Conservation (phyloP, 2,113 vertebrate genomes). For the Pseudorasbora parva region DNA sequence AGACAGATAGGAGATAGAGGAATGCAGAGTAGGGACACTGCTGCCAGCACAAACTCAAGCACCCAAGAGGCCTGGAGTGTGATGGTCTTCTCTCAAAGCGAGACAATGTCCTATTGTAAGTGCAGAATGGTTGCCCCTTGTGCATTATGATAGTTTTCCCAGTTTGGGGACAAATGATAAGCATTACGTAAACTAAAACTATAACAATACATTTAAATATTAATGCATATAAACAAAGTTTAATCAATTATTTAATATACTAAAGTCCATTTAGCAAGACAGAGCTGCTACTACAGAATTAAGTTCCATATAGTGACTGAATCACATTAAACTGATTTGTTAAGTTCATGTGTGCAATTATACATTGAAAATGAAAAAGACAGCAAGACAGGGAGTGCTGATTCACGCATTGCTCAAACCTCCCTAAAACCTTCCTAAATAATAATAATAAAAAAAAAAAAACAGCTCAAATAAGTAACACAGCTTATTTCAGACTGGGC, state of each 20-base stretch:
- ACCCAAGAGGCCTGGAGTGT: background rate
- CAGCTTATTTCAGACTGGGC: background rate
- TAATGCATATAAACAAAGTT: background rate
- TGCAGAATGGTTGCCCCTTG: background rate
- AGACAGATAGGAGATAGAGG: background rate
- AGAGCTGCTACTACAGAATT: slow-evolving; percentile 25
- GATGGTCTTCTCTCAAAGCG: background rate
- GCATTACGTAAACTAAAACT: background rate
- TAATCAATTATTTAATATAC: background rate
- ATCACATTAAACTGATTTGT: background rate
- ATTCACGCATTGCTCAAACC: background rate
- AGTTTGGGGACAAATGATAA: background rate
- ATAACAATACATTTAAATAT: background rate
- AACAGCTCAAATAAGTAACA: background rate
- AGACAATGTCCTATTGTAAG: slow-evolving; percentile 24
- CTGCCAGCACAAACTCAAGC: slow-evolving; percentile 7
- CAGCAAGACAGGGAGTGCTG: background rate
- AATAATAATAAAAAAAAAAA: slow-evolving; percentile 19
- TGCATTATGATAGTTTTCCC: background rate
- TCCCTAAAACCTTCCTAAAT: background rate
- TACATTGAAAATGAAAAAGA: background rate
- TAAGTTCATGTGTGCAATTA: slow-evolving; percentile 21
- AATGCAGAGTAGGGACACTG: background rate
- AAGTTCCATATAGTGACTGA: background rate
- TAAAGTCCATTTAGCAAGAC: slow-evolving; percentile 35